Evolutionary conservation across 2,113 vertebrate genomes (phyloP), one percentile per base, ranked within the genome.

Genomic region (Epinephelus cyanopodus): DNA sequence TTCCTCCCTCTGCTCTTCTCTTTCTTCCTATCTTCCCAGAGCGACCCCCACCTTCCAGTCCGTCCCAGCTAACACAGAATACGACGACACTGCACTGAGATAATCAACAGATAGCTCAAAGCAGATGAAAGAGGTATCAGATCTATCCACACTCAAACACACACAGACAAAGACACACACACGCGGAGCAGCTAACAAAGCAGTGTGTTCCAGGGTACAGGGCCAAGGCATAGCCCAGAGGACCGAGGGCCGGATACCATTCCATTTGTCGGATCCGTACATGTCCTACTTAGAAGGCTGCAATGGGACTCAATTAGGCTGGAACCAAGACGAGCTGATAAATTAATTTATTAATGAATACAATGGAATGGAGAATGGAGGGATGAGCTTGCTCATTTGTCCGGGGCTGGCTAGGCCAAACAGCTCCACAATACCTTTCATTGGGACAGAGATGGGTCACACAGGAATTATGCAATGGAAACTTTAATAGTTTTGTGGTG

Each of bases 291-390:
- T 96, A 92, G 90, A 89, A 88, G 80, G 89, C 88, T 93, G 94
- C 92, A 87, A 91, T 87, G 95, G 93, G 95, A 95, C 90, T 95
- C 94, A 95, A 95, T 96, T 96, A 95, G 90, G 88, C 92, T 93
- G 90, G 93, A 94, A 95, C 91, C 92, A 92, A 93, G 91, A 94
- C 54, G 82, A 91, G 89, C 79, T 90, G 92, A 94, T 94, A 88
- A 93, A 94, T 95, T 93, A 91, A 95, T 95, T 90, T 93, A 95
- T 95, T 95, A 95, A 95, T 95, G 92, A 95, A 93, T 86, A 93
- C 90, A 93, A 94, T 92, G 82, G 77, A 82, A 90, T 78, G 79
- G 76, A 86, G 87, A 87, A 92, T 86, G 90, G 84, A 86, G 85
- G 88, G 90, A 92, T 83, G 91, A 92, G 88, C 83, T 88, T 56